A percentile compares a stretch with the other conserved stretches of the same genome.
Conservation (phyloP, 2,888 invertebrate genomes). For the Trissolcus brochymenae region DNA sequence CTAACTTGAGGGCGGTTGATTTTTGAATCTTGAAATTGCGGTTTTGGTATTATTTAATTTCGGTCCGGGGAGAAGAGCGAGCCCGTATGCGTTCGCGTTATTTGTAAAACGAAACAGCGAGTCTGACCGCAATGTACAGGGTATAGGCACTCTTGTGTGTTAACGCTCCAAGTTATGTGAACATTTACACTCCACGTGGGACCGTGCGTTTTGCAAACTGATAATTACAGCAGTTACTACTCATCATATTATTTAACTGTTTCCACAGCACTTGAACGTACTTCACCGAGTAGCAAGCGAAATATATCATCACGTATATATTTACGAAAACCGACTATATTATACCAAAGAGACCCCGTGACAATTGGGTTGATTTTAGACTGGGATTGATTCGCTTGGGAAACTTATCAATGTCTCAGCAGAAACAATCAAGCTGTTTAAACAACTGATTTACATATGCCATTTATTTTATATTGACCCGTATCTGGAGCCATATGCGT, state of each 20-base stretch:
- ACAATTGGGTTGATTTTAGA: conserved; percentile 40
- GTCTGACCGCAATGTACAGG: conserved; percentile 58
- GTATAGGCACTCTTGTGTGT: conserved; percentile 57
- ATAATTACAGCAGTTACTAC: conserved; percentile 56
- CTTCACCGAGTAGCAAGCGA: conserved; percentile 54
- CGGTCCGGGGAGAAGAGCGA: conserved; percentile 30
- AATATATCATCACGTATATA: conserved; percentile 44
- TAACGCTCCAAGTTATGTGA: conserved; percentile 56
- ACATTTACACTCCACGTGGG: conserved; percentile 56
- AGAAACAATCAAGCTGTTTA: no score
- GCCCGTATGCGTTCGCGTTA: conserved; percentile 51
- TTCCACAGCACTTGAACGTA: conserved; percentile 55
- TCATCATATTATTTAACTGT: conserved; percentile 56
- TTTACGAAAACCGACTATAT: conserved; percentile 22
- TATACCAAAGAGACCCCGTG: conserved; percentile 30
- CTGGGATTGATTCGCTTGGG: conserved; percentile 23
- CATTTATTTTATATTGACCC: no score
- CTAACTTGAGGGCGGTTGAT: conserved; percentile 9
- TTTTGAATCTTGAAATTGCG: conserved; percentile 33
- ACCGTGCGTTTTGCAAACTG: conserved; percentile 56
- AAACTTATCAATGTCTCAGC: no score
- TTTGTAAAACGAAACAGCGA: conserved; percentile 49
- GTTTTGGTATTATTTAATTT: conserved; percentile 49
- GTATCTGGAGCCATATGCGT: no score
- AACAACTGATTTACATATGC: no score